Percentiles rank a stretch among this genome's conserved stretches.
phyloP scores from a whole-genome alignment of 1,140 invertebrate genomes.

The Ceratina australensis region DNA sequence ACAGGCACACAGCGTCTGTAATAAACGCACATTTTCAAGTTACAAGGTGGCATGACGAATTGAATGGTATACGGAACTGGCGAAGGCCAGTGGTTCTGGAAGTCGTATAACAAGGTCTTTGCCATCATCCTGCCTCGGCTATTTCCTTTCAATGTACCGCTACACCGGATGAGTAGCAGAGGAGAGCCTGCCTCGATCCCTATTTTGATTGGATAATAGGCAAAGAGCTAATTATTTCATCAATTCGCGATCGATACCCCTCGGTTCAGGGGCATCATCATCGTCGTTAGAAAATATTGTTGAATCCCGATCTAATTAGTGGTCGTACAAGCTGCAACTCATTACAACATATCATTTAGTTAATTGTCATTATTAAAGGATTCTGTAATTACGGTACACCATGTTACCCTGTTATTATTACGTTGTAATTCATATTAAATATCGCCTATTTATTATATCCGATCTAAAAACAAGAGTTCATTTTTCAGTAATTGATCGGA shows the following conservation, averaged over 20 bases:
- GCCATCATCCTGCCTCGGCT: neutral
- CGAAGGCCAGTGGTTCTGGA: constrained; percentile 36
- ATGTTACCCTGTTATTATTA: no score
- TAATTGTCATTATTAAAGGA: neutral
- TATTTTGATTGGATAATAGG: constrained; percentile 7
- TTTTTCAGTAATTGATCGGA: no score
- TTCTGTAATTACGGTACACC: no score
- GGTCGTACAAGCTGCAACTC: neutral
- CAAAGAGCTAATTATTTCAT: constrained; percentile 41
- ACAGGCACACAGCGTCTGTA: neutral
- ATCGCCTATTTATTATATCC: no score
- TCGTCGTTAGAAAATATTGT: neutral
- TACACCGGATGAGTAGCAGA: constrained; percentile 58
- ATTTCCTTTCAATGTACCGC: constrained; percentile 58
- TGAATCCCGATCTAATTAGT: neutral
- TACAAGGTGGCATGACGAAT: constrained; percentile 18
- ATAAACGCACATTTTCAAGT: constrained; percentile 26
- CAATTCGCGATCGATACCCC: constrained; percentile 21
- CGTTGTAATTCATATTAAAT: no score
- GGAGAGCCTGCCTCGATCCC: constrained; percentile 34
- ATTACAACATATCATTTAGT: neutral
- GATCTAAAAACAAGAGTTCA: no score
- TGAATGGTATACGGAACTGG: constrained; percentile 34
- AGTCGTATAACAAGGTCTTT: constrained; percentile 44
- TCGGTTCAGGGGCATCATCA: no score